phyloP scores from a whole-genome alignment of 2,888 invertebrate genomes.

The Eupithecia subfuscata region DNA sequence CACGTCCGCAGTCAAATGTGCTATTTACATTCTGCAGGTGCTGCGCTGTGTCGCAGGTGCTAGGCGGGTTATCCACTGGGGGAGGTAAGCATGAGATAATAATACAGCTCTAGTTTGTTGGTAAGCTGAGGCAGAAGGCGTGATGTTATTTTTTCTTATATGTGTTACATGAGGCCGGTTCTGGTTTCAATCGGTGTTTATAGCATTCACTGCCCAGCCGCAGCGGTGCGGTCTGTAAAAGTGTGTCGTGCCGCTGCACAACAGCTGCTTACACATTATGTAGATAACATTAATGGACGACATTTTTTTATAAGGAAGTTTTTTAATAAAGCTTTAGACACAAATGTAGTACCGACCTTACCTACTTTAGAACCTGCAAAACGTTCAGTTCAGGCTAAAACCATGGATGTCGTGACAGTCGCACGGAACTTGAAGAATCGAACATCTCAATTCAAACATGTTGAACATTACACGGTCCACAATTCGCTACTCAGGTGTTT shows the following conservation, averaged over 20 bases:
- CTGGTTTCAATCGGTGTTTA: too few relatives aligned
- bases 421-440: neutral
- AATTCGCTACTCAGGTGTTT: too few relatives aligned
- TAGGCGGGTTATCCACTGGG: neutral
- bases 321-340: too few relatives aligned
- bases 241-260: too few relatives aligned
- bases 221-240: too few relatives aligned
- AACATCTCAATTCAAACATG: neutral
- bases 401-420: neutral
- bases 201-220: too few relatives aligned
- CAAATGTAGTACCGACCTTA: neutral
- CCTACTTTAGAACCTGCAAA: neutral
- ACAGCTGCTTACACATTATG: too few relatives aligned
- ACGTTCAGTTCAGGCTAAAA: constrained; percentile 8
- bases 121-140: too few relatives aligned
- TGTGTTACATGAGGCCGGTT: too few relatives aligned
- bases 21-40: constrained; percentile 13
- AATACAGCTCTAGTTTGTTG: neutral
- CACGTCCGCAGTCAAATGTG: constrained; percentile 14
- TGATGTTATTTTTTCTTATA: too few relatives aligned
- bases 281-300: too few relatives aligned
- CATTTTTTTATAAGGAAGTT: too few relatives aligned
- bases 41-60: constrained; percentile 3
- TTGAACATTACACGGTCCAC: neutral
- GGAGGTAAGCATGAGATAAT: neutral